Evolutionary conservation across 2,113 vertebrate species (phyloP), one percentile per base, ranked within the genome.

Genomic region (Salminus brasiliensis): DNA sequence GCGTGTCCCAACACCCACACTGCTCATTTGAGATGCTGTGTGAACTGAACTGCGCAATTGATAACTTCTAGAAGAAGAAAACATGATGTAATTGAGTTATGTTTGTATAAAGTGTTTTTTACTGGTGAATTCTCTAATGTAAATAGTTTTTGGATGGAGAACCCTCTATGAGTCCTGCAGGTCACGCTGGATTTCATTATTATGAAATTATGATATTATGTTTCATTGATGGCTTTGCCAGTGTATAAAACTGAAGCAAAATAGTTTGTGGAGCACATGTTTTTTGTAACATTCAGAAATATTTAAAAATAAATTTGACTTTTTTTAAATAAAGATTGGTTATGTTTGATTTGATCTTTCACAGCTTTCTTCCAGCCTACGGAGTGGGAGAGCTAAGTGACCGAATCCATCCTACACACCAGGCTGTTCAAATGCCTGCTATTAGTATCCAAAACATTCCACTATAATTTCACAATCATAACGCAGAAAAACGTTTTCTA

Each of bases 241-340:
- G 82, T 91, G 87, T 90, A 90, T 85, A 91, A 81, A 88, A 21
- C 15, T 72, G 62, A 62, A 73, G 78, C 76, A 84, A 36, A 84
- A 88, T 62, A 82, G 63, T 80, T 83, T 86, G 83, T 83, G 85
- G 63, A 70, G 63, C 34, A 80, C 45, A 65, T 76, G 79, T 84
- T 84, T 91, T 91, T 93, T 92, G 84, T 91, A 91, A 88, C 86
- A 79, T 87, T 78, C 18, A 80, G 80, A 85, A 83, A 80, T 90
- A 91, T 87, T 91, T 90, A 88, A 84, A 66, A 84, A 90, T 87
- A 74, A 90, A 88, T 88, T 5, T 59, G 36, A 39, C 59, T 21
- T 21, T 88, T 90, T 91, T 91, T 88, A 57, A 91, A 87, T 72
- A 66, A 82, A 76, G 0, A 1, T 15, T 55, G 18, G 57, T 12